A percentile compares a stretch with the other conserved stretches of the same genome.
Evolutionary conservation across 2,888 invertebrate species (phyloP).

Genomic region (Tryphoninae sp.): DNA sequence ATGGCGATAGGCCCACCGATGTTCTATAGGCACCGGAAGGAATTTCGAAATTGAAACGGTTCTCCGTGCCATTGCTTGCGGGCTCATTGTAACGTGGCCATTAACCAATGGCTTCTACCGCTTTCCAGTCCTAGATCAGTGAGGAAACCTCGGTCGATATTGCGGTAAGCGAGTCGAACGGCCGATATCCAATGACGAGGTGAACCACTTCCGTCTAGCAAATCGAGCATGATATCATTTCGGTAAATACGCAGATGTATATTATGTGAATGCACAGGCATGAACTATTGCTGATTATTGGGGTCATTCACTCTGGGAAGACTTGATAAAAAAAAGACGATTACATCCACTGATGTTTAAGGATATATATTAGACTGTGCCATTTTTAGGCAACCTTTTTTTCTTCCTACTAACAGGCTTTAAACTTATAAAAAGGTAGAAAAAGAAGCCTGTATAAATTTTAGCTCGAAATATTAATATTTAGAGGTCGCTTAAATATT

Average conservation of each 20-base stretch:
- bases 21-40: constrained; percentile 39
- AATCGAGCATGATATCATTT: constrained; percentile 30
- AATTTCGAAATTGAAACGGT: constrained; percentile 48
- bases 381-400: no score
- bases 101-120: constrained; percentile 23
- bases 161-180: constrained; percentile 18
- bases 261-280: background rate
- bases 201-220: constrained; percentile 12
- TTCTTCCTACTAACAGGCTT: no score
- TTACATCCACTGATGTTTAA: background rate
- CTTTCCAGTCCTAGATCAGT: constrained; percentile 3
- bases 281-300: background rate
- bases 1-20: constrained; percentile 32
- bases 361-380: no score
- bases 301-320: background rate
- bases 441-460: no score
- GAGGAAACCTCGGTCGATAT: background rate
- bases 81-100: background rate
- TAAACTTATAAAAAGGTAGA: no score
- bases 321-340: no score
- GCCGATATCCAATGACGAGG: constrained; percentile 11
- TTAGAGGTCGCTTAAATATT: no score
- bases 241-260: constrained; percentile 12
- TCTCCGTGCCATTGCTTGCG: constrained; percentile 10
- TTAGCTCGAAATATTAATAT: no score